These are phyloP conservation scores for Ctenodactylus gundi DNA, from an alignment of 2,113 vertebrate genomes.

Conservation along the genomic window DNA sequence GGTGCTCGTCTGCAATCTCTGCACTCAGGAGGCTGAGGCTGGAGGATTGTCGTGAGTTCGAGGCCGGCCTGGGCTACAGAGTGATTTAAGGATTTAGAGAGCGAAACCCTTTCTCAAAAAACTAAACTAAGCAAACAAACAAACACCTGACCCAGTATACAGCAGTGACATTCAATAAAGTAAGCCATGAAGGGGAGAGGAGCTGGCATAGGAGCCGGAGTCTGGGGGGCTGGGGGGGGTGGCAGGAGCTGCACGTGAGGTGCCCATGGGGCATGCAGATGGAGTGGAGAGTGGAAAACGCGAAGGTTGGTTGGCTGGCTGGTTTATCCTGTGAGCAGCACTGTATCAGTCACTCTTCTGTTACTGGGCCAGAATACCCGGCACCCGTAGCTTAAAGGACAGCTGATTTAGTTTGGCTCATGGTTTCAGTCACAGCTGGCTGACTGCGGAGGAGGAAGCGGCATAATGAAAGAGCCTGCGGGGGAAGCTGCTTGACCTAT, in stretches of 20 bases:
- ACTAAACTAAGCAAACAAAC: too few species aligned
- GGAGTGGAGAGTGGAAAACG: not conserved
- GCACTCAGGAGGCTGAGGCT: too few species aligned
- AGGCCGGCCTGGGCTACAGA: too few species aligned
- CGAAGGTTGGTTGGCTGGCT: too few species aligned
- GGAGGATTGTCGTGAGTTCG: too few species aligned
- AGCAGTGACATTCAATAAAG: rapidly evolving
- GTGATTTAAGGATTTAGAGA: too few species aligned
- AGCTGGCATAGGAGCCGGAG: not conserved
- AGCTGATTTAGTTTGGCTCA: not conserved
- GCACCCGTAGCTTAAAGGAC: not conserved
- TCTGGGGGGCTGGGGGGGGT: too few species aligned
- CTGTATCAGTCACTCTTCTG: not conserved
- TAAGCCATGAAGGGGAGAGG: not conserved
- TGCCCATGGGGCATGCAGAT: rapidly evolving
- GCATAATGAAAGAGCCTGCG: too few species aligned
- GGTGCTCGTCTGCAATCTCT: too few species aligned
- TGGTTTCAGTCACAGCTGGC: not conserved
- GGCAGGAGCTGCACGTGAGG: not conserved
- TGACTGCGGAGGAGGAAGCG: not conserved
- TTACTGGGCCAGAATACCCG: not conserved
- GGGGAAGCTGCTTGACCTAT: not conserved
- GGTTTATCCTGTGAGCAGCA: not conserved
- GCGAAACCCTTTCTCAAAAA: too few species aligned
- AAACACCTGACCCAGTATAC: not conserved